Conservation (phyloP, 2,797 vertebrate species). For the Lemur catta region DNA sequence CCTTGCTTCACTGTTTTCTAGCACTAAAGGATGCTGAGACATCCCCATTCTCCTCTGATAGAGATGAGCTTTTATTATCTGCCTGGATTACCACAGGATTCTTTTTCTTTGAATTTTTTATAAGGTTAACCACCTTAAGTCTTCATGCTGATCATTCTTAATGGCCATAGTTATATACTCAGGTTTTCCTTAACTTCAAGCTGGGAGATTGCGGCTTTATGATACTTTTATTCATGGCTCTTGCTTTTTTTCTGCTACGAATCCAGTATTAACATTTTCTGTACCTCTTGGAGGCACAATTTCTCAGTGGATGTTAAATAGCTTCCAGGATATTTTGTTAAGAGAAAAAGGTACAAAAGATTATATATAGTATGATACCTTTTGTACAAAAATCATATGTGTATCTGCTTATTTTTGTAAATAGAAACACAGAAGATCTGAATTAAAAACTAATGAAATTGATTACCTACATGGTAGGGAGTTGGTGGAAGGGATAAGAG, state of each 20-base stretch:
- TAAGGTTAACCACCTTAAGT: neutral
- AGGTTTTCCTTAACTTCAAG: neutral
- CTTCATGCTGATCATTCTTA: neutral
- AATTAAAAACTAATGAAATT: slow-evolving; percentile 5
- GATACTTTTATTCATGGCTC: neutral
- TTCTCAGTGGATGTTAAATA: neutral
- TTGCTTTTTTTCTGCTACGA: neutral
- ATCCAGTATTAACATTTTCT: neutral
- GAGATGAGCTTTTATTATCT: neutral
- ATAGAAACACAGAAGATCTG: neutral
- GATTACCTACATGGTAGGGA: neutral
- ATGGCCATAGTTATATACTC: neutral
- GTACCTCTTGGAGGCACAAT: neutral
- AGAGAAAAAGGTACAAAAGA: neutral
- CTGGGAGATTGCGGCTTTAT: neutral
- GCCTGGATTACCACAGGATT: neutral
- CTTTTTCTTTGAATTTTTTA: neutral
- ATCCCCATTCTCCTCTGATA: neutral
- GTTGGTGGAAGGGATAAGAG: neutral
- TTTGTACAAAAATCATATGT: neutral
- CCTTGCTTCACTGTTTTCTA: neutral
- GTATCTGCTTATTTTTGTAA: neutral
- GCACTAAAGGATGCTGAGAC: neutral
- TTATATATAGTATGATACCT: neutral
- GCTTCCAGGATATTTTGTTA: neutral